phyloP scores from a whole-genome alignment of 2,113 vertebrate genomes.

The Cercopithecus mona region DNA sequence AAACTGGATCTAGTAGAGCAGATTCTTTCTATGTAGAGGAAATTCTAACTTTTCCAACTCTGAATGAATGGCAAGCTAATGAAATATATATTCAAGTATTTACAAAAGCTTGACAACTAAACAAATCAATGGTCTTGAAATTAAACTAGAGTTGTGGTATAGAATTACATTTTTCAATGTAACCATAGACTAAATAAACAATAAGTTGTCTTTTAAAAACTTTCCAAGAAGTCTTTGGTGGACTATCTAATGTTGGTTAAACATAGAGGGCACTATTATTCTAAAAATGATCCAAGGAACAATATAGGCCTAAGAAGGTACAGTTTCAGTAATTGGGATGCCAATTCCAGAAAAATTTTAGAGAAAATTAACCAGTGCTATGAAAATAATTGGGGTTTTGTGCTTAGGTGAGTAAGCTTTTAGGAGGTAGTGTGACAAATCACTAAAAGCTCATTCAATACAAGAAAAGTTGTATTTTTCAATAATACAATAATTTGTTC shows the following conservation, averaged over 20 bases:
- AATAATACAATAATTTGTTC: not conserved
- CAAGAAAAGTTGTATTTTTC: not conserved
- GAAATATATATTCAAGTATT: constrained; percentile 9
- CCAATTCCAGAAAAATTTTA: not conserved
- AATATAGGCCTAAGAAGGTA: not conserved
- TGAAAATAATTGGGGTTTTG: not conserved
- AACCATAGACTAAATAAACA: not conserved
- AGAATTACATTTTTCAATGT: not conserved
- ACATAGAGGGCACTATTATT: not conserved
- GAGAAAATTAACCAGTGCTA: not conserved
- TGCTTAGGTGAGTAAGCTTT: not conserved
- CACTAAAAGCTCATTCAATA: not conserved
- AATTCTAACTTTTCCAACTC: not conserved
- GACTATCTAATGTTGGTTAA: not conserved
- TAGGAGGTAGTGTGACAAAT: not conserved
- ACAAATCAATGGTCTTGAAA: not conserved
- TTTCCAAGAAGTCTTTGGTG: not conserved
- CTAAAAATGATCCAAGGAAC: not conserved
- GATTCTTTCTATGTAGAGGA: constrained; percentile 47
- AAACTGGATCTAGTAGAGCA: constrained; percentile 52
- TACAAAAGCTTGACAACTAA: not conserved
- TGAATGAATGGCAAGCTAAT: constrained; percentile 11
- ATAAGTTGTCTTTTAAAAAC: not conserved
- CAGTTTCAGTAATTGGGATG: not conserved
- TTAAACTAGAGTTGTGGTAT: not conserved